phyloP scores from a whole-genome alignment of 2,797 vertebrate species.

The Aythya fuligula region DNA sequence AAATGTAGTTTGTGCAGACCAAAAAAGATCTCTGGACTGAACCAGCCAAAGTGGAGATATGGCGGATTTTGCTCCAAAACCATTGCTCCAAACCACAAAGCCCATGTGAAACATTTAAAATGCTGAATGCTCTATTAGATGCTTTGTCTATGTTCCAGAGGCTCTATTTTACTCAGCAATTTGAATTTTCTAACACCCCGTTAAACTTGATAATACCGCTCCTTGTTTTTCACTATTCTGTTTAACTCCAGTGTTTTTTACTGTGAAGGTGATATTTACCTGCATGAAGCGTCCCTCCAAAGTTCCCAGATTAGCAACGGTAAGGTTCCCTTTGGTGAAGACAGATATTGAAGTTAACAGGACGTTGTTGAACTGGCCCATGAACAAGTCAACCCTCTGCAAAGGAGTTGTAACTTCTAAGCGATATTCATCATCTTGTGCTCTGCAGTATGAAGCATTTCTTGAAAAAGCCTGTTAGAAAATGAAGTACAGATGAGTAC shows the following conservation, averaged over 20 bases:
- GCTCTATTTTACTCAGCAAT: neutral
- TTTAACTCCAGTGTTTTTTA: neutral
- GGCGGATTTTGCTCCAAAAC: neutral
- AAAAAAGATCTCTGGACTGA: neutral
- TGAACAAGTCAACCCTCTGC: slow-evolving; percentile 92
- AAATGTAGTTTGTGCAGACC: neutral
- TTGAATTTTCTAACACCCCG: neutral
- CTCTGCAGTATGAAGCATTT: slow-evolving; percentile 87
- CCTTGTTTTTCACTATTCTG: neutral
- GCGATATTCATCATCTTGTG: slow-evolving; percentile 88
- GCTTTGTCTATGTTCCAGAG: neutral
- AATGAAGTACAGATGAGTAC: slow-evolving; percentile 65
- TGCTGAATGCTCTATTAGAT: neutral
- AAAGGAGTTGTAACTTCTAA: slow-evolving; percentile 91
- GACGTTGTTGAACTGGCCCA: slow-evolving; percentile 87
- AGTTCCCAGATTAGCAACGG: slow-evolving; percentile 92
- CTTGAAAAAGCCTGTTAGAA: slow-evolving; percentile 88
- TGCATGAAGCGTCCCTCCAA: slow-evolving; percentile 92
- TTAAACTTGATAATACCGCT: neutral
- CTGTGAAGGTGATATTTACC: slow-evolving; percentile 76
- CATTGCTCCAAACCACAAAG: neutral
- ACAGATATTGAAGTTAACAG: slow-evolving; percentile 91
- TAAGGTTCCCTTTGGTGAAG: slow-evolving; percentile 86
- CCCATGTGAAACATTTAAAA: neutral
- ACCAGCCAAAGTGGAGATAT: neutral